Evolutionary conservation across 2,888 invertebrate species (phyloP), one percentile per base, ranked within the genome.

Genomic region (Allophyes oxyacanthae): DNA sequence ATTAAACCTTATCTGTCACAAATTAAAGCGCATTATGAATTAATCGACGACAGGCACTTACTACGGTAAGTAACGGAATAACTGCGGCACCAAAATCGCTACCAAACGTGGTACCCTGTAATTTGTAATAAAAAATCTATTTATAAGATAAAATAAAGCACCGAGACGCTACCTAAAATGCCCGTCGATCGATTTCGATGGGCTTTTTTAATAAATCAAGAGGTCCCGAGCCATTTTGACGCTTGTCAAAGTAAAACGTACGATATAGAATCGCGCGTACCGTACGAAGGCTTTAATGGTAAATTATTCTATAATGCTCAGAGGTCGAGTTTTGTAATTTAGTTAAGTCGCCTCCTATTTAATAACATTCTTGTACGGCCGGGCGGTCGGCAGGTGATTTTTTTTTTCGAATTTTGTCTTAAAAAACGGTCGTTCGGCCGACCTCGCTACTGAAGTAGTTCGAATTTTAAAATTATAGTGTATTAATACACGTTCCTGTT

Each of bases 61-160:
- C 82, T 82, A 79, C 85, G 66, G 70, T 82, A 80, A 76, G 84
- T 76, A 76, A 76, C 72, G 73, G 81, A 77, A 75, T 75, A 68
- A 72, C 69, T 68, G 83, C 81, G 79, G 87, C 86, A 86, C 87
- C 90, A 80, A 91, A 91, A 92, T 91, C 91, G 92, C 92, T 92
- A 92, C 92, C 91, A 92, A 92, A 91, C 88, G 87, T 83, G 87
- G 91, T 91, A 93, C 91, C 94, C 94, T 92, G 88, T 94, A 93
- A 94, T 94, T 94, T 94, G 88, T 91, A 87, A 90, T 92, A 92
- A 92, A 94, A 93, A 94, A 92, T 92, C 92, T 93, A 93, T 94
- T 93, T 94, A 94, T 92, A 90, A 92, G 91, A 90, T 89, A 92
- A 93, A 92, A 93, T 91, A 89, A 92, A 88, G 89, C 88, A 89